phyloP scores from a whole-genome alignment of 2,797 vertebrate species.

The Sebastes flavidus region DNA sequence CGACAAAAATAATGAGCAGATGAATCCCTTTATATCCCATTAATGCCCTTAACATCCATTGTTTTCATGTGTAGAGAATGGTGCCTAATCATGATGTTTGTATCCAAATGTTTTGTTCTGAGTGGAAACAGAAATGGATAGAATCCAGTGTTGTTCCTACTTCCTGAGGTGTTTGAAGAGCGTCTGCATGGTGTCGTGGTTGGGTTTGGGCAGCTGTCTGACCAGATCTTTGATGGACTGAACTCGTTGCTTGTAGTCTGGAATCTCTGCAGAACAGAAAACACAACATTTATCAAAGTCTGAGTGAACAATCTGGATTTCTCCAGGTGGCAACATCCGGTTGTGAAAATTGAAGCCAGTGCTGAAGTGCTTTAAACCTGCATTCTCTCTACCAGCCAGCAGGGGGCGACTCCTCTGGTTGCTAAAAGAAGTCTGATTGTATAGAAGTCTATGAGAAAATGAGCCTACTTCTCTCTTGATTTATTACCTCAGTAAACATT shows the following conservation, averaged over 20 bases:
- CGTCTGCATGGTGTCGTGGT: constrained; percentile 97
- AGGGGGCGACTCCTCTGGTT: no score
- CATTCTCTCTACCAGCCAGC: no score
- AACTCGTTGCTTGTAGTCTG: constrained; percentile 89
- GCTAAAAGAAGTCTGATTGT: no score
- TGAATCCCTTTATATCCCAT: background rate
- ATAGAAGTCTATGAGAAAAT: no score
- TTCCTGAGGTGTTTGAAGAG: constrained; percentile 95
- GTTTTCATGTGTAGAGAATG: background rate
- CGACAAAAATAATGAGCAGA: background rate
- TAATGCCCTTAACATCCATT: background rate
- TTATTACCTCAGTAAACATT: no score
- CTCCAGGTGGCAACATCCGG: no score
- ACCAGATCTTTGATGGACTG: constrained; percentile 92
- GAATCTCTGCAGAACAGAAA: constrained; percentile 55
- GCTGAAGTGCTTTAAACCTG: accelerated
- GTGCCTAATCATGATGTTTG: background rate
- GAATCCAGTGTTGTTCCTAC: constrained; percentile 69
- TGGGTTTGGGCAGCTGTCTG: constrained; percentile 92
- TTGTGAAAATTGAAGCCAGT: no score
- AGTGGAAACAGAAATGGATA: background rate
- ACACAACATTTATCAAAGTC: background rate
- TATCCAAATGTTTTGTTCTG: background rate
- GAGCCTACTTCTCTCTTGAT: no score
- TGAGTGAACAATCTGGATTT: background rate